Evolutionary conservation across 2,797 vertebrate genomes (phyloP).

Genomic region (Acanthornis magna): DNA sequence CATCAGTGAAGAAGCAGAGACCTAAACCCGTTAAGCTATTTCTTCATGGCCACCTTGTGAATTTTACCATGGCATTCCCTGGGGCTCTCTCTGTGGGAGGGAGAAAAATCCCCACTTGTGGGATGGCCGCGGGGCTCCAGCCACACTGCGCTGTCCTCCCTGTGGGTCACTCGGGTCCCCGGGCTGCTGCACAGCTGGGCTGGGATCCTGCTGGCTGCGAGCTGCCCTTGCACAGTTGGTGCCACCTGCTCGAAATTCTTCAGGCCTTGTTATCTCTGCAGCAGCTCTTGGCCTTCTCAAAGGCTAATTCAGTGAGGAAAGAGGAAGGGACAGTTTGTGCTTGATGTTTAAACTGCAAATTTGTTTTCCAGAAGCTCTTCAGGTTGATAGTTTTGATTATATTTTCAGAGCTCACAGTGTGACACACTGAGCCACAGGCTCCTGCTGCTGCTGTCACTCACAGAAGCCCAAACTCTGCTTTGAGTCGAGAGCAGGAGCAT

Average conservation of each 20-base stretch:
- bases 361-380: slow-evolving; percentile 32
- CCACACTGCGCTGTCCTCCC: not conserved
- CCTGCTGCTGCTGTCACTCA: not conserved
- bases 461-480: not conserved
- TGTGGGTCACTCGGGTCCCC: not conserved
- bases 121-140: not conserved
- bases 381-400: not conserved
- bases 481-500: not conserved
- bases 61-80: not conserved
- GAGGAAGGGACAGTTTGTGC: not conserved
- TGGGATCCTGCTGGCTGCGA: not conserved
- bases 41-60: too few relatives aligned
- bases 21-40: rapidly evolving
- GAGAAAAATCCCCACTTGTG: not conserved
- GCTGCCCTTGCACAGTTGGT: slow-evolving; percentile 21
- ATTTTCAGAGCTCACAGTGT: not conserved
- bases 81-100: not conserved
- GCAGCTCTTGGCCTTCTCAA: slow-evolving; percentile 45
- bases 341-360: slow-evolving; percentile 16
- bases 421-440: not conserved
- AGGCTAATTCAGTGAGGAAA: not conserved
- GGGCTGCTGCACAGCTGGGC: not conserved
- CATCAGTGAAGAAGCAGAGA: not conserved
- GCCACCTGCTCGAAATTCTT: slow-evolving; percentile 32
- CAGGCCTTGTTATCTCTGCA: slow-evolving; percentile 21